A percentile compares a stretch with the other conserved stretches of the same genome.
phyloP scores from a whole-genome alignment of 1,140 invertebrate species.

The Aradophagus sp. region DNA sequence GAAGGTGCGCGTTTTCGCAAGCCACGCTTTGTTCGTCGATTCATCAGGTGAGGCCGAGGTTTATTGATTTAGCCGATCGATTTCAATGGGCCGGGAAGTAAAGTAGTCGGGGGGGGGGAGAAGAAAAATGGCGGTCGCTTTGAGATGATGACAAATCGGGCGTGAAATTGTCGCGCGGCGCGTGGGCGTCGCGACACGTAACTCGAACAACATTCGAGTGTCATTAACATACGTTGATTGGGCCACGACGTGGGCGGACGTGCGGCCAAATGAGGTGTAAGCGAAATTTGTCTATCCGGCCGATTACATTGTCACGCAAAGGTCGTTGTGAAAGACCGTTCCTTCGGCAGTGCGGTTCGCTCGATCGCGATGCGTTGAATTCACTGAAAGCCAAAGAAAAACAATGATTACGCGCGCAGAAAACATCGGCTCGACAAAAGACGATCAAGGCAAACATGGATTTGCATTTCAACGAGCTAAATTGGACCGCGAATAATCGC shows the following conservation, averaged over 20 bases:
- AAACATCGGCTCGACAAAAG: constrained; percentile 14
- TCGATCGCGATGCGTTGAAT: constrained; percentile 8
- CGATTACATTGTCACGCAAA: constrained; percentile 41
- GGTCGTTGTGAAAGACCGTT: constrained; percentile 32
- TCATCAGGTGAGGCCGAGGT: no score
- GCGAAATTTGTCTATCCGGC: constrained; percentile 46
- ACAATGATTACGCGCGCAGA: constrained; percentile 24
- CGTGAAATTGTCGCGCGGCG: constrained; percentile 34
- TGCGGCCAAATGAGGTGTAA: constrained; percentile 42
- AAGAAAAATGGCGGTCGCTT: neutral
- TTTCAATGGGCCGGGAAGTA: constrained; percentile 5
- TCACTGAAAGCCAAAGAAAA: constrained; percentile 35
- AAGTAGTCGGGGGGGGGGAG: no score
- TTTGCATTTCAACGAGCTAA: constrained; percentile 34
- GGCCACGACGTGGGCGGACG: constrained; percentile 51
- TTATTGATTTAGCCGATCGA: neutral
- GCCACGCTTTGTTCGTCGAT: no score
- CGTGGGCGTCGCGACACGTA: constrained; percentile 45
- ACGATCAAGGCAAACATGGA: constrained; percentile 31
- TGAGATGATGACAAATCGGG: constrained; percentile 42
- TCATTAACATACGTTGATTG: constrained; percentile 56
- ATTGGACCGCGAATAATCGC: constrained; percentile 16
- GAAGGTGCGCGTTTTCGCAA: no score
- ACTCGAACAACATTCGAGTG: constrained; percentile 47
- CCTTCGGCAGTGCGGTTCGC: constrained; percentile 25